phyloP scores from a whole-genome alignment of 2,113 vertebrate genomes.

The Rhynchopsitta pachyrhyncha region DNA sequence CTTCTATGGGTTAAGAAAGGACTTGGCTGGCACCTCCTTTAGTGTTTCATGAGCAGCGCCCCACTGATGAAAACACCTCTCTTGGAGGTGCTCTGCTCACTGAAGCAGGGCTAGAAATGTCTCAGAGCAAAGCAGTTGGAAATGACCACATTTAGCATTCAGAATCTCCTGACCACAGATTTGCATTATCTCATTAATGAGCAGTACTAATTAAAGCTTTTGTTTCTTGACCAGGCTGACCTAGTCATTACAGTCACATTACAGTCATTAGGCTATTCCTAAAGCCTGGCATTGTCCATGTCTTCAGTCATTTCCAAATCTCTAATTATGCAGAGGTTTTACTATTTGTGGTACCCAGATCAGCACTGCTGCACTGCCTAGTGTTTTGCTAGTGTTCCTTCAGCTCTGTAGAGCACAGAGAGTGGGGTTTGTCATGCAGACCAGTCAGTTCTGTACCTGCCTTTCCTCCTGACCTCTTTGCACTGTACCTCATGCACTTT shows the following conservation, averaged over 20 bases:
- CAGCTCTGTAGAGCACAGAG: not conserved
- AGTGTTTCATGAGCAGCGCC: not conserved
- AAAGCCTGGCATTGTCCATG: not conserved
- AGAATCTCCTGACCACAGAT: not conserved
- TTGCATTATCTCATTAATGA: slow-evolving; percentile 47
- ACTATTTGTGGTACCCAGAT: not conserved
- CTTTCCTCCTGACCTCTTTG: slow-evolving; percentile 68
- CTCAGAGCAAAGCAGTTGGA: not conserved
- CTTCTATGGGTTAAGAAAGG: not conserved
- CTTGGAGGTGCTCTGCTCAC: not conserved
- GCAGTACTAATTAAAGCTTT: slow-evolving; percentile 41
- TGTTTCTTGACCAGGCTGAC: slow-evolving; percentile 29
- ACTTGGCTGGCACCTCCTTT: not conserved
- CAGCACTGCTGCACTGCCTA: not conserved
- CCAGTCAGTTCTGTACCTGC: not conserved
- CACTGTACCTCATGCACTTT: slow-evolving; percentile 82
- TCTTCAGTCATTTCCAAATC: not conserved
- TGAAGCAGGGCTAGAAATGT: slow-evolving; percentile 16
- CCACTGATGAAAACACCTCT: not conserved
- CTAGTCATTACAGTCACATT: not conserved
- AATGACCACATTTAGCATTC: not conserved
- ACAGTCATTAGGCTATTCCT: not conserved
- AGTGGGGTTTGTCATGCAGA: not conserved
- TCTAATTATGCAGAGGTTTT: not conserved
- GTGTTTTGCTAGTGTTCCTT: not conserved